Percentiles rank a stretch among this genome's conserved stretches.
These are phyloP conservation scores for Chrysomela aeneicollis DNA, from an alignment of 2,888 invertebrate species.

Conservation along the genomic window DNA sequence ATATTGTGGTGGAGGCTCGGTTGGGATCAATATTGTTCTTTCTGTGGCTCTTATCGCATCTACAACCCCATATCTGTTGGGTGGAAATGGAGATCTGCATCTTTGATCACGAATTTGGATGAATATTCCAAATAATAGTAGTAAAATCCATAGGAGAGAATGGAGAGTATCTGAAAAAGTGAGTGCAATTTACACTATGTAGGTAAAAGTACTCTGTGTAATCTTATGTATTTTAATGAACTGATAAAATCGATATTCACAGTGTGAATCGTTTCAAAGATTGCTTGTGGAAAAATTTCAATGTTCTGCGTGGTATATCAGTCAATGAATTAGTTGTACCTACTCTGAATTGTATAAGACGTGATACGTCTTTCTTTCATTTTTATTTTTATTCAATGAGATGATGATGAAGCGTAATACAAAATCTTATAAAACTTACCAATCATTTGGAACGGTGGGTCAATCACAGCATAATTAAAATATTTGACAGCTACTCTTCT, in stretches of 20 bases:
- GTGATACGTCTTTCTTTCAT: too few relatives aligned
- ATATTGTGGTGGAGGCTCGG: constrained; percentile 22
- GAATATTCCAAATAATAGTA: constrained; percentile 65
- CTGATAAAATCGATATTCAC: not conserved
- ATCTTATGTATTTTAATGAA: too few relatives aligned
- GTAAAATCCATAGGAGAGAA: constrained; percentile 64
- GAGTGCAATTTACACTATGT: not conserved
- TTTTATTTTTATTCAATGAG: too few relatives aligned
- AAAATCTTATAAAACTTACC: too few relatives aligned
- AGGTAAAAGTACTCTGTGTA: not conserved
- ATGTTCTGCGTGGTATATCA: too few relatives aligned
- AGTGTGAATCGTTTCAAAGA: too few relatives aligned
- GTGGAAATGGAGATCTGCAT: constrained; percentile 71
- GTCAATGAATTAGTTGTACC: too few relatives aligned
- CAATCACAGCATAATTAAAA: constrained; percentile 68
- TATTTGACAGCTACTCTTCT: constrained; percentile 68
- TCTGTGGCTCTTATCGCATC: constrained; percentile 26
- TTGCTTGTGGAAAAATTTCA: too few relatives aligned
- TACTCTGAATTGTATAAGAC: too few relatives aligned
- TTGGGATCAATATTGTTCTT: constrained; percentile 33
- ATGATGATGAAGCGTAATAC: too few relatives aligned
- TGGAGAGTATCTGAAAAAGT: constrained; percentile 67
- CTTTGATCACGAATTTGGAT: constrained; percentile 67
- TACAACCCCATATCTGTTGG: constrained; percentile 51
- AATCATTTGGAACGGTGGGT: constrained; percentile 68